Evolutionary conservation across 2,888 invertebrate species (phyloP).

Genomic region (Oligia fasciuncula): DNA sequence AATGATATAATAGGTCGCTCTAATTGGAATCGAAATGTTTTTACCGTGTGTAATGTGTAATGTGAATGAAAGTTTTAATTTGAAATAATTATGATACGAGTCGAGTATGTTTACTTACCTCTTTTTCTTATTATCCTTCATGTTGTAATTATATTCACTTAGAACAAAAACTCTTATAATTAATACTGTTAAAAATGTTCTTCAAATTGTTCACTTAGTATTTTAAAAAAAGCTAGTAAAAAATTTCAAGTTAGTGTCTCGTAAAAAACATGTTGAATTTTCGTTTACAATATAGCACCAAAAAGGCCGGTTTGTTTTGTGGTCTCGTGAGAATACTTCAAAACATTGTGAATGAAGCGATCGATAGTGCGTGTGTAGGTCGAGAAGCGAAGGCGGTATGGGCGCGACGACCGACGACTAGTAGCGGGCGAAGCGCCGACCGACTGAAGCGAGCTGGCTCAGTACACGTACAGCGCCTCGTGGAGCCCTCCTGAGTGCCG

Average conservation of each 20-base stretch:
- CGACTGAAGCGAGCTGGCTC: constrained; percentile 57
- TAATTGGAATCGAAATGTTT: neutral
- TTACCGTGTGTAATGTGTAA: no score
- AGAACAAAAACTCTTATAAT: constrained; percentile 55
- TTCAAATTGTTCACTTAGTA: constrained; percentile 35
- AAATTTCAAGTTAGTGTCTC: constrained; percentile 25
- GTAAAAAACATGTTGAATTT: constrained; percentile 44
- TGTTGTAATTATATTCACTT: constrained; percentile 65
- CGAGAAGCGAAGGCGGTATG: constrained; percentile 35
- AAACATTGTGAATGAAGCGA: constrained; percentile 79
- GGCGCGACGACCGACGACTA: constrained; percentile 63
- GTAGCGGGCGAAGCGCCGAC: constrained; percentile 62
- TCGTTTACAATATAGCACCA: constrained; percentile 64
- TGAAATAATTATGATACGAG: neutral
- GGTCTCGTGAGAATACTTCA: constrained; percentile 66
- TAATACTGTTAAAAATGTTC: constrained; percentile 58
- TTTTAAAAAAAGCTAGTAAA: constrained; percentile 39
- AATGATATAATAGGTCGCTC: neutral
- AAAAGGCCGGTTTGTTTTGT: constrained; percentile 70
- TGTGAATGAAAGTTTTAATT: neutral
- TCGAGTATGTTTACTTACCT: constrained; percentile 73
- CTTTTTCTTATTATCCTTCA: constrained; percentile 77
- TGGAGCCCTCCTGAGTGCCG: constrained; percentile 47
- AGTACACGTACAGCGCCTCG: constrained; percentile 24
- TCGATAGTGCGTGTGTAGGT: constrained; percentile 66